Conservation (phyloP, 2,888 invertebrate species). For the Eumerus sabulonum region DNA sequence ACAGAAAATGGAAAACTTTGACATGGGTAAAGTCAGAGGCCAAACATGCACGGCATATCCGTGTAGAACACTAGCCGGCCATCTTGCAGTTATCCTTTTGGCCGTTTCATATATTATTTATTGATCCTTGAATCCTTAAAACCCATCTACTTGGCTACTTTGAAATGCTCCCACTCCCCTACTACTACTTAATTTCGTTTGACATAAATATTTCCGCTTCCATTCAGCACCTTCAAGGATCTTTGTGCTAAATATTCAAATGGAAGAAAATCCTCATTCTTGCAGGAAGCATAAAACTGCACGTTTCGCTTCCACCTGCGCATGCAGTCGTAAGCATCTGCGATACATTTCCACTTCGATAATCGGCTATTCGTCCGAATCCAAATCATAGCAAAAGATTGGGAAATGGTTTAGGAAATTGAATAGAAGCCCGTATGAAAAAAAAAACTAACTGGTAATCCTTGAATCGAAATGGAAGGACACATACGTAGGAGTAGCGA, state of each 20-base stretch:
- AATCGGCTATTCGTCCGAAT: neutral
- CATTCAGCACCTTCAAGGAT: too few species aligned
- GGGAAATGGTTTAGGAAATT: too few species aligned
- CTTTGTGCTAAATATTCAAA: too few species aligned
- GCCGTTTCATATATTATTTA: conserved; percentile 48
- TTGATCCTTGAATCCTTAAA: too few species aligned
- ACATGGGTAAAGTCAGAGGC: conserved; percentile 25
- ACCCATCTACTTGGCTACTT: too few species aligned
- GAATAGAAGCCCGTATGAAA: too few species aligned
- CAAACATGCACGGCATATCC: neutral
- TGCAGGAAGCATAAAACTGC: conserved; percentile 31
- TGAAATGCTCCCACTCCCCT: conserved; percentile 5
- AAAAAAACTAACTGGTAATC: too few species aligned
- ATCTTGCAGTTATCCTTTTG: too few species aligned
- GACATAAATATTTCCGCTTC: conserved; percentile 46
- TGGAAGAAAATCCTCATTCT: conserved; percentile 11
- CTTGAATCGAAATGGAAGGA: too few species aligned
- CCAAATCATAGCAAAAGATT: too few species aligned
- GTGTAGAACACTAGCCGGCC: too few species aligned
- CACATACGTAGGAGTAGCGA: neutral
- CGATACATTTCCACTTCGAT: conserved; percentile 32
- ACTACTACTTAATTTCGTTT: too few species aligned
- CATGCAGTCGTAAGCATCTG: conserved; percentile 29
- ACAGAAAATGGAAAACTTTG: conserved; percentile 37
- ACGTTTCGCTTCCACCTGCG: conserved; percentile 29